Evolutionary conservation across 2,797 vertebrate species (phyloP), one percentile per base, ranked within the genome.

Genomic region (Peromyscus attwateri): DNA sequence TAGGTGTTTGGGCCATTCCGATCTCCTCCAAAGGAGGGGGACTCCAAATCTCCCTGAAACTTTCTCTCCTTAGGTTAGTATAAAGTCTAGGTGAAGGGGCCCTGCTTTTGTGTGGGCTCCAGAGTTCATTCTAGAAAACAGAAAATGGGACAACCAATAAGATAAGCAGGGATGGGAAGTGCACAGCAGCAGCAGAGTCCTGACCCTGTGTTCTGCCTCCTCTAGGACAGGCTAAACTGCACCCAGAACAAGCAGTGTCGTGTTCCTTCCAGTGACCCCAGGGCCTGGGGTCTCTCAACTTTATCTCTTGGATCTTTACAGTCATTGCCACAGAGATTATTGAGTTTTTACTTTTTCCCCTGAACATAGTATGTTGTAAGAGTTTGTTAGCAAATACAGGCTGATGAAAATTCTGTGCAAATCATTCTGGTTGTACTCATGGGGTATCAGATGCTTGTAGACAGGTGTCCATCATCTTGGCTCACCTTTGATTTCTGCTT

Each of bases 81-180:
- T 29, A 12, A 55, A 6, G 9, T 55, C 4, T 57, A 40, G 2
- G 12, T 71, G 13, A 87, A 37, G 31, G 43, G 84, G 12, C 23
- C 16, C 13, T 87, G 4, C 43, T 37, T n/a, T 52, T 37, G 23
- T 52, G 34, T 34, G 10, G 46, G 46, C 66, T 71, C 49, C 85
- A 87, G 25, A 55, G 49, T 29, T 55, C 9, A 73, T 87, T 87
- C 25, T 29, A 87, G 68, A 73, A 55, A 87, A 87, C 2, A 0
- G 1, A 29, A 71, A 71, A 57, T 73, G 25, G 49, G 14, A 57
- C 68, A 73, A 7, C n/a, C 68, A 73, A 37, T 40, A n/a, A 37
- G n/a, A 3, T 4, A 71, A 52, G 23, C 49, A 29, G n/a, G n/a
- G 23, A 37, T 0, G 0, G n/a, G 46, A 55, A 13, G 49, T 3